Percentiles rank a stretch among this genome's conserved stretches.
Conservation (phyloP, 2,113 vertebrate species). For the Corythaixoides concolor region DNA sequence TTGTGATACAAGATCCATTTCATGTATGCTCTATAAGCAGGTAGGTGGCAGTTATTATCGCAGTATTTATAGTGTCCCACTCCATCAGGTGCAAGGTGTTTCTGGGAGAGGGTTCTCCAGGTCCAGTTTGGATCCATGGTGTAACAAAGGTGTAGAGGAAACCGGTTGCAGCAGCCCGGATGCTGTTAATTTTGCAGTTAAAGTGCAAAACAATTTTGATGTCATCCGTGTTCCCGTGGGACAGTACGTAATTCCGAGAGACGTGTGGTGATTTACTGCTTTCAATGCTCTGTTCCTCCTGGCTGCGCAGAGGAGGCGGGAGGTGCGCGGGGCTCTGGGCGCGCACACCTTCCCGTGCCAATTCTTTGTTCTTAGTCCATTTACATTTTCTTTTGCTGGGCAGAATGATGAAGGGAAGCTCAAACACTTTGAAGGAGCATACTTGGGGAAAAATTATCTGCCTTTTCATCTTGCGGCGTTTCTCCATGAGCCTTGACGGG, state of each 20-base stretch:
- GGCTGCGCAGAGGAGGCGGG: neutral
- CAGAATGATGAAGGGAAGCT: neutral
- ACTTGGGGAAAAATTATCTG: neutral
- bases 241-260: neutral
- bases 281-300: neutral
- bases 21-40: rapidly evolving
- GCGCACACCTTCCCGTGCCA: rapidly evolving
- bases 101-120: neutral
- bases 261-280: neutral
- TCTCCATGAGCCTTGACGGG: neutral
- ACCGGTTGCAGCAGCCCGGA: rapidly evolving
- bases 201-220: too few relatives aligned
- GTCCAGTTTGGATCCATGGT: rapidly evolving
- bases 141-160: too few relatives aligned
- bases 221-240: rapidly evolving
- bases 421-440: neutral
- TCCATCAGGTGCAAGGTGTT: neutral
- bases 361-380: neutral
- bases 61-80: rapidly evolving
- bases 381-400: neutral
- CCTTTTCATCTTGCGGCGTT: neutral
- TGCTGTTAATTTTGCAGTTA: neutral
- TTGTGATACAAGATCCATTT: rapidly evolving
- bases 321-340: neutral
- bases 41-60: rapidly evolving